Percentiles rank a stretch among this genome's conserved stretches.
Conservation (phyloP, 2,113 vertebrate species). For the Alethe diademata region DNA sequence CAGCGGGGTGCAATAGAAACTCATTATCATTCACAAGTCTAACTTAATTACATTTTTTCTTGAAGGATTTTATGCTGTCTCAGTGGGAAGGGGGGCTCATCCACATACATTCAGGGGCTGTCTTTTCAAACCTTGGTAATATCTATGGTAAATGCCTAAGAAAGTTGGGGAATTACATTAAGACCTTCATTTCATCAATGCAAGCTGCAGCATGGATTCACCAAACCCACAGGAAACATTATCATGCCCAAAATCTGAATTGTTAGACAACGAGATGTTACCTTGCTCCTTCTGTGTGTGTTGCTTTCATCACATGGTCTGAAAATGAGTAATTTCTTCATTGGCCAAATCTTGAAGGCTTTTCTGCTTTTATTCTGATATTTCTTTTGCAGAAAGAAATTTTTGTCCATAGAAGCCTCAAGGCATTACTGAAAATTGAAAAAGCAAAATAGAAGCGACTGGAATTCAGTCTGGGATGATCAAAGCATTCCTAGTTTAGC, state of each 20-base stretch:
- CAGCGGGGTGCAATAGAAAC: conserved; percentile 60
- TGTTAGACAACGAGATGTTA: background rate
- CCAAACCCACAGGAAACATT: background rate
- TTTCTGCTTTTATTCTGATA: background rate
- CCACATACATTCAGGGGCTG: background rate
- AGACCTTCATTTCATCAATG: background rate
- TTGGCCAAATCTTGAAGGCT: background rate
- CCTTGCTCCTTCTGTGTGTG: background rate
- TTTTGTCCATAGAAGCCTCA: background rate
- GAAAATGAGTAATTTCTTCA: background rate
- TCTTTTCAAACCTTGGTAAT: background rate
- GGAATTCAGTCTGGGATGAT: background rate
- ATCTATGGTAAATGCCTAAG: conserved; percentile 17
- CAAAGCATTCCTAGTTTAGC: background rate
- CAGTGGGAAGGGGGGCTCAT: conserved; percentile 26
- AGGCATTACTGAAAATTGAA: background rate
- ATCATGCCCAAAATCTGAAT: background rate
- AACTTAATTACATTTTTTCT: conserved; percentile 67
- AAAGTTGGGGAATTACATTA: background rate
- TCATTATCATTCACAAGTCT: conserved; percentile 62
- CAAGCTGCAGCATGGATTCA: background rate
- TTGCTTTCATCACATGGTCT: background rate
- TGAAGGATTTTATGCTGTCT: conserved; percentile 39
- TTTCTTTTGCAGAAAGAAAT: background rate
- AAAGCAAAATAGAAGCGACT: background rate